Conservation (phyloP, 2,888 invertebrate species). For the Brachyopa scutellaris region DNA sequence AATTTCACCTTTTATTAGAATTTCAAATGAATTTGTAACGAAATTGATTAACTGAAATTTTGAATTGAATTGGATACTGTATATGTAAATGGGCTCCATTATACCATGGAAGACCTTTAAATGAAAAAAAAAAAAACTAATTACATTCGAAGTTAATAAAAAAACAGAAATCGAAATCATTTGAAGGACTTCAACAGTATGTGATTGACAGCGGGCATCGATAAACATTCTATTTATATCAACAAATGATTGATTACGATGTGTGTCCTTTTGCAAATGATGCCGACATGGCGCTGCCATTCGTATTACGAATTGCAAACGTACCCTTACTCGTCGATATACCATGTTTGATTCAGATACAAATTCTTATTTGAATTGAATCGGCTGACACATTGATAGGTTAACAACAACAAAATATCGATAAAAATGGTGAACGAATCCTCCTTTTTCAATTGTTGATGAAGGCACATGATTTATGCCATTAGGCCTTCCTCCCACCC, state of each 20-base stretch:
- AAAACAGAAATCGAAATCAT: neutral
- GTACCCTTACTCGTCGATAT: neutral
- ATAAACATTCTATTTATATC: neutral
- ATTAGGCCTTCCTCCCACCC: slow-evolving; percentile 1
- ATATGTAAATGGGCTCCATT: too few relatives aligned
- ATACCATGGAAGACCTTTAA: too few relatives aligned
- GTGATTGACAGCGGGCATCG: neutral
- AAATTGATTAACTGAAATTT: too few relatives aligned
- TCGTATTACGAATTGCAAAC: neutral
- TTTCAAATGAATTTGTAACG: too few relatives aligned
- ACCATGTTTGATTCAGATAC: neutral
- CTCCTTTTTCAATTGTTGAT: neutral
- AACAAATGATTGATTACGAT: slow-evolving; percentile 10
- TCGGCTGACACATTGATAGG: slow-evolving; percentile 32
- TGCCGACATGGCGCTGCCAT: neutral
- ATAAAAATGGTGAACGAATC: neutral
- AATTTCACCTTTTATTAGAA: too few relatives aligned
- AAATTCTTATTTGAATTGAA: neutral
- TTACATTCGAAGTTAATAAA: neutral
- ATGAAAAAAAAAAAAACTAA: neutral
- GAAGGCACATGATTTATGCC: slow-evolving; percentile 38
- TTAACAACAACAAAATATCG: slow-evolving; percentile 26
- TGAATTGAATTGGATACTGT: too few relatives aligned
- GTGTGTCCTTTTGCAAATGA: slow-evolving; percentile 10
- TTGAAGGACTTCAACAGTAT: neutral